Evolutionary conservation across 2,888 invertebrate species (phyloP).

Genomic region (Sarcophaga caerulescens): DNA sequence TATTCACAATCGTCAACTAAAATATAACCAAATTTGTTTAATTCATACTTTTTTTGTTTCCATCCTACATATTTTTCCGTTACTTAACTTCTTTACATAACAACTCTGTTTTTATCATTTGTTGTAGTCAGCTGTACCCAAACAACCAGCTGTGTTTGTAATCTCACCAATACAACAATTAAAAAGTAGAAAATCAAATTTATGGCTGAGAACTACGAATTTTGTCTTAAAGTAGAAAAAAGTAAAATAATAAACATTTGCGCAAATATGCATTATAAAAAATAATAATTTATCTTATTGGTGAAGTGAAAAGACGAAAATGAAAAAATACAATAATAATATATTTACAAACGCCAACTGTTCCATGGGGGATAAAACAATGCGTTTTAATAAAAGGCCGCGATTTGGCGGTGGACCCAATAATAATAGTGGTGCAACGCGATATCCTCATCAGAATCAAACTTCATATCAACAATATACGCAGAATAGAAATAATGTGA

Average conservation of each 20-base stretch:
- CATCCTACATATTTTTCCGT: neutral
- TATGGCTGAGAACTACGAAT: neutral
- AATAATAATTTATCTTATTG: neutral
- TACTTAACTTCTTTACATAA: neutral
- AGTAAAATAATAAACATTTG: neutral
- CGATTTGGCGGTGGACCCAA: constrained; percentile 31
- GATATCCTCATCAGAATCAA: constrained; percentile 1
- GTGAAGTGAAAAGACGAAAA: constrained; percentile 4
- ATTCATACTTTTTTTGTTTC: no score
- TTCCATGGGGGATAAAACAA: neutral
- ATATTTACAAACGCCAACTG: neutral
- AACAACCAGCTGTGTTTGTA: constrained; percentile 1
- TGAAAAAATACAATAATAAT: constrained; percentile 43
- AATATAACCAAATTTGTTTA: no score
- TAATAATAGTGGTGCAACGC: neutral
- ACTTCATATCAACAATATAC: constrained; percentile 33
- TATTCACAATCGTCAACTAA: no score
- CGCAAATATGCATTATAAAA: neutral
- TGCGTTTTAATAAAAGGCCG: constrained; percentile 41
- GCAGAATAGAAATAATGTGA: constrained; percentile 17
- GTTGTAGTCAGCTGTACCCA: neutral
- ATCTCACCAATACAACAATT: neutral
- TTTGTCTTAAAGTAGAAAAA: neutral
- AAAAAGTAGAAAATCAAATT: neutral
- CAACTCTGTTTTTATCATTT: constrained; percentile 1